Evolutionary conservation across 1,140 invertebrate genomes (phyloP).

Genomic region (Sinella curviseta): DNA sequence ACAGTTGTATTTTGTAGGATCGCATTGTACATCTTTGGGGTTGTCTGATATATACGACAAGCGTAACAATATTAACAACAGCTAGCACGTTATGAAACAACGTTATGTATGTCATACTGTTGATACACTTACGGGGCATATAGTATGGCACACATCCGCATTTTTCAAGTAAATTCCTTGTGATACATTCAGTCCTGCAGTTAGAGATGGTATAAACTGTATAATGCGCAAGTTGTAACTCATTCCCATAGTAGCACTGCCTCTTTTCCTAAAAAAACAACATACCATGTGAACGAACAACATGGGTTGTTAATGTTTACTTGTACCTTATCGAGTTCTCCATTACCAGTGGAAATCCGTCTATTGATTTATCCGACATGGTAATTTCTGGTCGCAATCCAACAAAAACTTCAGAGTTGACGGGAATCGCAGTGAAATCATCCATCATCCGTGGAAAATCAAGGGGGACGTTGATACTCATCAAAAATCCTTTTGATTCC

Average conservation of each 20-base stretch:
- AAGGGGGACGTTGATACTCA: background rate
- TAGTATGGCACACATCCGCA: background rate
- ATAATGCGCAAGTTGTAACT: background rate
- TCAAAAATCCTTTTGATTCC: conserved; percentile 69
- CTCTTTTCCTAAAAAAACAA: background rate
- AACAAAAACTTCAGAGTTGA: conserved; percentile 41
- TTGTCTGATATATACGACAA: background rate
- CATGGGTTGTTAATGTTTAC: no score
- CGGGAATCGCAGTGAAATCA: conserved; percentile 33
- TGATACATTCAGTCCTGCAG: background rate
- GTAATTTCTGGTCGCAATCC: conserved; percentile 42
- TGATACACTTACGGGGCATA: conserved; percentile 1
- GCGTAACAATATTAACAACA: no score
- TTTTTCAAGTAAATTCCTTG: background rate
- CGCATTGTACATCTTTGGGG: background rate
- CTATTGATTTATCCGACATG: conserved; percentile 34
- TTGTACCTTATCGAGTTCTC: no score
- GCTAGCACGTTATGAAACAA: no score
- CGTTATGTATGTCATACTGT: no score
- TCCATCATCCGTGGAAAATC: conserved; percentile 27
- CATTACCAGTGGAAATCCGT: conserved; percentile 38
- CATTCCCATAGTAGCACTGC: background rate
- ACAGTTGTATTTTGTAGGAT: no score
- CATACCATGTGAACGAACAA: background rate
- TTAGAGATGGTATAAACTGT: background rate